A percentile compares a stretch with the other conserved stretches of the same genome.
Conservation (phyloP, 2,888 invertebrate genomes). For the Choreutis nemorana region DNA sequence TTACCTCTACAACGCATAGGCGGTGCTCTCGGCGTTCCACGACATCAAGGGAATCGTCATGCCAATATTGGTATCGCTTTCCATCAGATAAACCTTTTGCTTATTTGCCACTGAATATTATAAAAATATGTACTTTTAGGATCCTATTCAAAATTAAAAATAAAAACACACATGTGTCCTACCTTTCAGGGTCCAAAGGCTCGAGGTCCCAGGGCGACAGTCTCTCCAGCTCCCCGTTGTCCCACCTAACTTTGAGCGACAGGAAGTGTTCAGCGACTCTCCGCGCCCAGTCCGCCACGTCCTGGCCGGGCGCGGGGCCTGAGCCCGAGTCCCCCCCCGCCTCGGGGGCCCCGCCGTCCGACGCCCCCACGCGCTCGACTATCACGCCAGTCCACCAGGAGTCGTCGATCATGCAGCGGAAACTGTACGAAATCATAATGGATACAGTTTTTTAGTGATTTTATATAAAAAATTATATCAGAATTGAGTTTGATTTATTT, state of each 20-base stretch:
- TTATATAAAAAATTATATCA: too few species aligned
- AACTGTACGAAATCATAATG: slow-evolving; percentile 57
- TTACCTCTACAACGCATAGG: too few species aligned
- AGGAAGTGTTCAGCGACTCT: slow-evolving; percentile 33
- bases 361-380: slow-evolving; percentile 22
- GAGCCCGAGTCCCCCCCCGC: slow-evolving; percentile 7
- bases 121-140: too few species aligned
- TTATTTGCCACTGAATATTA: too few species aligned
- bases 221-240: slow-evolving; percentile 89
- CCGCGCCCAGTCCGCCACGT: slow-evolving; percentile 20
- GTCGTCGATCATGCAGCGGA: slow-evolving; percentile 94
- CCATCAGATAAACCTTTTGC: too few species aligned
- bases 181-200: slow-evolving; percentile 71
- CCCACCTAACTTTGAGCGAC: slow-evolving; percentile 77
- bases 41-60: too few species aligned
- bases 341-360: slow-evolving; percentile 4
- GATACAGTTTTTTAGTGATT: not conserved
- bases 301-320: slow-evolving; percentile 10
- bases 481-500: too few species aligned
- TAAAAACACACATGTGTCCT: too few species aligned
- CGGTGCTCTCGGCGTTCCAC: too few species aligned
- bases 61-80: too few species aligned
- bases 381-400: slow-evolving; percentile 92
- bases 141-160: too few species aligned
- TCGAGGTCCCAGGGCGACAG: slow-evolving; percentile 99